phyloP scores from a whole-genome alignment of 2,797 vertebrate species.

The Peromyscus aztecus region DNA sequence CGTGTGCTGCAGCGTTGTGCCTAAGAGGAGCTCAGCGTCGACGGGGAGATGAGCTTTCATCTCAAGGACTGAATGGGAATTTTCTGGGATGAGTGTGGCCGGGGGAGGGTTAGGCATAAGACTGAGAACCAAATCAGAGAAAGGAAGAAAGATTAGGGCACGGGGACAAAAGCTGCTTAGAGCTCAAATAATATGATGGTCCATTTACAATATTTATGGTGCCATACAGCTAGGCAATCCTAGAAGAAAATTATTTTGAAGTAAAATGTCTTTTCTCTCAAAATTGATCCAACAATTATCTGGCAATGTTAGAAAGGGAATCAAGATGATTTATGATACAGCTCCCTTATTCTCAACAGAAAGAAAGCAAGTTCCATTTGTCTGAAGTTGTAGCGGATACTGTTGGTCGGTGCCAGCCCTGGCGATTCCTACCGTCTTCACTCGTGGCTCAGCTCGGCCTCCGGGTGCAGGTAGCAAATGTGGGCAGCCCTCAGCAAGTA shows the following conservation, averaged over 20 bases:
- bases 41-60: accelerated
- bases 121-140: neutral
- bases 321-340: neutral
- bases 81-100: neutral
- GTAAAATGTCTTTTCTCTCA: neutral
- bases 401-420: accelerated
- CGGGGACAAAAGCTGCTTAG: neutral
- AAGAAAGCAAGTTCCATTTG: neutral
- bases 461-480: neutral
- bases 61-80: neutral
- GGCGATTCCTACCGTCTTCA: accelerated
- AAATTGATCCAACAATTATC: conserved; percentile 5
- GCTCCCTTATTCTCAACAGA: neutral
- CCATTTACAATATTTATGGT: neutral
- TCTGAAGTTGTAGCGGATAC: accelerated
- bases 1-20: accelerated
- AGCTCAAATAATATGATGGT: neutral
- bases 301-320: neutral
- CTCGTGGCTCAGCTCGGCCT: neutral
- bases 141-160: neutral
- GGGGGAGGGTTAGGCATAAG: too few relatives aligned
- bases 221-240: neutral
- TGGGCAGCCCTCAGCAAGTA: neutral
- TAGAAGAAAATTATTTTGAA: conserved; percentile 47
- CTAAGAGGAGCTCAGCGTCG: neutral